Conservation (phyloP, 2,888 invertebrate species). For the Lasioglossum villosulum region DNA sequence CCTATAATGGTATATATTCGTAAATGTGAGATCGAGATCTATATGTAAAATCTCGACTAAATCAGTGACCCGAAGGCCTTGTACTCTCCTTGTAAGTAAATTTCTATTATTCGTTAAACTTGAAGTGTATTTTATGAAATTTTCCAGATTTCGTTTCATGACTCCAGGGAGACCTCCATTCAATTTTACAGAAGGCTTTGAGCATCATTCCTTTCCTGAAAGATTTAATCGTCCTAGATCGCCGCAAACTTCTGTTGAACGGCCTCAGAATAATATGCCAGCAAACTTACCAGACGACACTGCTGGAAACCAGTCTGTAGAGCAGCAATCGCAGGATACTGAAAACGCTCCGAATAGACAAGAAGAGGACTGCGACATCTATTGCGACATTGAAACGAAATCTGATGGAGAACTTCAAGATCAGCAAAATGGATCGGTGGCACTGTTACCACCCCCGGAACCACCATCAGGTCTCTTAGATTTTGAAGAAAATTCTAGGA, state of each 20-base stretch:
- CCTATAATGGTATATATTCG: too few species aligned
- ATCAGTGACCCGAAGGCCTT: too few species aligned
- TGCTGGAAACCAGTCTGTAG: constrained; percentile 51
- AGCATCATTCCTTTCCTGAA: constrained; percentile 53
- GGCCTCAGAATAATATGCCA: constrained; percentile 55
- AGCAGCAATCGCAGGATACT: constrained; percentile 45
- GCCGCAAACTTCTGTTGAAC: constrained; percentile 51
- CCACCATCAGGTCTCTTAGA: constrained; percentile 83
- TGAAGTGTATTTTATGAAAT: constrained; percentile 1
- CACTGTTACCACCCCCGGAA: constrained; percentile 83
- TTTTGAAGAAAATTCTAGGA: constrained; percentile 81
- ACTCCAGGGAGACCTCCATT: constrained; percentile 66
- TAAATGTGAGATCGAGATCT: too few species aligned
- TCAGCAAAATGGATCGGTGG: constrained; percentile 73
- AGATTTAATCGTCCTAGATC: constrained; percentile 57
- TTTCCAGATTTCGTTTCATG: constrained; percentile 55
- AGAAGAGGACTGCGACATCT: constrained; percentile 86
- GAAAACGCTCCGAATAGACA: constrained; percentile 47
- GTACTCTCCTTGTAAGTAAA: too few species aligned
- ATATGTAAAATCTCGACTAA: too few species aligned
- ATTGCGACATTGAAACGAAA: constrained; percentile 87
- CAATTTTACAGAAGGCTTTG: constrained; percentile 51
- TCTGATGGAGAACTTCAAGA: constrained; percentile 78
- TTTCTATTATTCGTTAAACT: background rate
- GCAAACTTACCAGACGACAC: constrained; percentile 69